Evolutionary conservation across 2,113 vertebrate species (phyloP).

Genomic region (Motacilla tschutschensis): DNA sequence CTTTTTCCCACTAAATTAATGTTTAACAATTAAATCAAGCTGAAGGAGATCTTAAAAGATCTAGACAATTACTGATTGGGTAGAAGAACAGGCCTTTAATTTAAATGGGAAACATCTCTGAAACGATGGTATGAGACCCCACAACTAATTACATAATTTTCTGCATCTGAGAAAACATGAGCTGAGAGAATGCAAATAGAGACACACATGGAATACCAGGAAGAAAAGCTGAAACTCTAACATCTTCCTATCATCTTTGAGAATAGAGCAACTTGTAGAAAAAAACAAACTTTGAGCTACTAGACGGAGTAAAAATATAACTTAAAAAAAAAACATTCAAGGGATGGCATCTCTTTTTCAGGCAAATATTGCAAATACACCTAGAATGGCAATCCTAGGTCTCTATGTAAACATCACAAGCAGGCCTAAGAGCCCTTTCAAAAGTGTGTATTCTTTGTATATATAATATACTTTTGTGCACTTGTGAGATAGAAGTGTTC

Average conservation of each 20-base stretch:
- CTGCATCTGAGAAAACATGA: constrained; percentile 92
- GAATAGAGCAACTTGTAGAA: constrained; percentile 47
- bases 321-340: neutral
- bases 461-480: constrained; percentile 36
- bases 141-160: constrained; percentile 96
- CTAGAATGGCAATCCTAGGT: constrained; percentile 1
- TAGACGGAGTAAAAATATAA: neutral
- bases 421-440: constrained; percentile 22
- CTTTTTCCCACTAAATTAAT: constrained; percentile 81
- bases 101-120: constrained; percentile 86
- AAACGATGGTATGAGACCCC: constrained; percentile 76
- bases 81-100: constrained; percentile 77
- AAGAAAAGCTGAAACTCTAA: constrained; percentile 55
- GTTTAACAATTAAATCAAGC: constrained; percentile 86
- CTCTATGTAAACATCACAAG: constrained; percentile 17
- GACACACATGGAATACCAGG: constrained; percentile 60
- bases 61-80: constrained; percentile 82
- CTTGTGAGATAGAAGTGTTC: constrained; percentile 38
- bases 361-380: neutral
- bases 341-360: neutral
- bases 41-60: constrained; percentile 78
- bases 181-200: constrained; percentile 76
- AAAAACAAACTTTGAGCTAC: constrained; percentile 50
- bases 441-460: constrained; percentile 44
- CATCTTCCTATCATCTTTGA: constrained; percentile 53